A percentile compares a stretch with the other conserved stretches of the same genome.
Evolutionary conservation across 2,797 vertebrate genomes (phyloP).

Genomic region (Falco rusticolus): DNA sequence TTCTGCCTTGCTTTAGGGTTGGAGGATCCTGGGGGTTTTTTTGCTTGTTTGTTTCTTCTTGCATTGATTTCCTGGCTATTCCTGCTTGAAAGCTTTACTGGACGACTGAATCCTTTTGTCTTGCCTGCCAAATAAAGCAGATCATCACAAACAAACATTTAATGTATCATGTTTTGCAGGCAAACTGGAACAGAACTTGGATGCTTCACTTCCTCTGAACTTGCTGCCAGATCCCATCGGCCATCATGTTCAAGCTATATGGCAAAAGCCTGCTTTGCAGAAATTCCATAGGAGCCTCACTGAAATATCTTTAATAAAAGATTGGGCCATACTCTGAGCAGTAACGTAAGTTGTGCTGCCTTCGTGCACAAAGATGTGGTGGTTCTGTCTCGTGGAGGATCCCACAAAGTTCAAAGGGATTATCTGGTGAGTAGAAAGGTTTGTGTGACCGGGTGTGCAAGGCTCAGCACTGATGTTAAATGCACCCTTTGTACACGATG

Average conservation of each 20-base stretch:
- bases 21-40: not conserved
- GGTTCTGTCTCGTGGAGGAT: not conserved
- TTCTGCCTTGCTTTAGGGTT: not conserved
- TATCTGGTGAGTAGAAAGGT: not conserved
- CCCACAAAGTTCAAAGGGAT: not conserved
- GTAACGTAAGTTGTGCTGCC: not conserved
- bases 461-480: not conserved
- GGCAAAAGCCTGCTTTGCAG: not conserved
- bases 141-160: not conserved
- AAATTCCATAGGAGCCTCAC: not conserved
- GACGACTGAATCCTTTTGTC: not conserved
- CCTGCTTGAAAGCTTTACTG: constrained; percentile 21
- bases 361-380: not conserved
- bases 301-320: not conserved
- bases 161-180: not conserved
- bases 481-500: not conserved
- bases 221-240: not conserved
- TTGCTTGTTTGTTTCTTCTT: not conserved
- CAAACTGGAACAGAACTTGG: constrained; percentile 20
- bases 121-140: constrained; percentile 49
- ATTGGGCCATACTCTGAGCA: not conserved
- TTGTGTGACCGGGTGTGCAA: not conserved
- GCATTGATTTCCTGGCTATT: constrained; percentile 4
- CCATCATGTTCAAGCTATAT: not conserved
- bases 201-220: not conserved